A percentile compares a stretch with the other conserved stretches of the same genome.
Evolutionary conservation across 2,797 vertebrate species (phyloP).

Genomic region (Anguilla anguilla): DNA sequence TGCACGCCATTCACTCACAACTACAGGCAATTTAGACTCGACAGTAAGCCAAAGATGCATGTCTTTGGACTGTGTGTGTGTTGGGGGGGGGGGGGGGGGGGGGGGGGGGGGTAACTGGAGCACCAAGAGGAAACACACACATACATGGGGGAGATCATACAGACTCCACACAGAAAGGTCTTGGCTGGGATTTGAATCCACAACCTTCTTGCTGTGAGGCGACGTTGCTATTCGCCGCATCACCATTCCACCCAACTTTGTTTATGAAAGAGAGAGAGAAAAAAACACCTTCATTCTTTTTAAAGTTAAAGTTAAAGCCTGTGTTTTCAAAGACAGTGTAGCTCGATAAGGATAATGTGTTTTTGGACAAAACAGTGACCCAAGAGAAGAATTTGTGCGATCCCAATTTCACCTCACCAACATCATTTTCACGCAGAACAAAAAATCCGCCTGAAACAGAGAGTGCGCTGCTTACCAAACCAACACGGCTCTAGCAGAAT

Average conservation of each 20-base stretch:
- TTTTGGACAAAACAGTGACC: background rate
- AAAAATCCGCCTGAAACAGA: background rate
- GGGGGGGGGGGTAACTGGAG: background rate
- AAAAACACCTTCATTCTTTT: background rate
- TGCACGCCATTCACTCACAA: too few species aligned
- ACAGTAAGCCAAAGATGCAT: background rate
- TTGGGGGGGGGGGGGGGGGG: background rate
- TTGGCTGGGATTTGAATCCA: too few species aligned
- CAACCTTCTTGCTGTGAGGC: too few species aligned
- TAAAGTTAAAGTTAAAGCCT: background rate
- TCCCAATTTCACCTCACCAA: background rate
- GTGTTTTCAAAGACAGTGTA: background rate
- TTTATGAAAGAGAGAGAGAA: too few species aligned
- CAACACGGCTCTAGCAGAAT: background rate
- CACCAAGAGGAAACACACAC: background rate
- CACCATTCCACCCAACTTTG: background rate
- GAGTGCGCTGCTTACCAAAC: background rate
- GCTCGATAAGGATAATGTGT: background rate
- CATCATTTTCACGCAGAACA: background rate
- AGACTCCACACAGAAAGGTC: too few species aligned
- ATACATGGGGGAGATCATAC: too few species aligned
- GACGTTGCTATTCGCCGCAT: too few species aligned
- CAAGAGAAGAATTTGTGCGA: background rate
- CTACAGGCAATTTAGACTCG: too few species aligned
- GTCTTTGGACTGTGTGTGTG: background rate